phyloP scores from a whole-genome alignment of 2,113 vertebrate species.

The Gymnogyps californianus region DNA sequence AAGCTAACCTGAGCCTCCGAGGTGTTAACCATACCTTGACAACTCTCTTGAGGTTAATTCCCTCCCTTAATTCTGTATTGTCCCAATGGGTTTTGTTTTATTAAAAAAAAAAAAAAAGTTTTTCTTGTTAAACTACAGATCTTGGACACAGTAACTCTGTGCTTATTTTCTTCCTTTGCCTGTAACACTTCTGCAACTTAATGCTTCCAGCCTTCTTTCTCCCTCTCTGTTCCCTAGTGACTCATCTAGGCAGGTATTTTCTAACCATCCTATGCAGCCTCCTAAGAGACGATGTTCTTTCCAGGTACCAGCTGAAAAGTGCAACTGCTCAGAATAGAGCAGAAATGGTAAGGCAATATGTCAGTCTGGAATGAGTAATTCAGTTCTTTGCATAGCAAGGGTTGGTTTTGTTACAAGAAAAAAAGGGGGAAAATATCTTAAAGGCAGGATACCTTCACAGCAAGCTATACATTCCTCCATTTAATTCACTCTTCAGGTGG shows the following conservation, averaged over 20 bases:
- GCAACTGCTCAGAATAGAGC: slow-evolving; percentile 34
- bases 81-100: background rate
- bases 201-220: background rate
- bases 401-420: background rate
- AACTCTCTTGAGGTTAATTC: background rate
- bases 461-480: background rate
- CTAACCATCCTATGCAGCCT: slow-evolving; percentile 8
- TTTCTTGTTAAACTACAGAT: background rate
- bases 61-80: background rate
- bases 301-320: slow-evolving; percentile 47
- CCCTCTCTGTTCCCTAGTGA: background rate
- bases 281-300: slow-evolving; percentile 14
- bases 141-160: background rate
- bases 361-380: slow-evolving; percentile 33
- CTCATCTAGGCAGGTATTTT: slow-evolving; percentile 56
- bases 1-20: background rate
- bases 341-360: slow-evolving; percentile 29
- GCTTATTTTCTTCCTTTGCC: background rate
- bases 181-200: background rate
- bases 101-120: background rate
- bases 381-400: background rate
- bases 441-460: background rate
- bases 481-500: background rate
- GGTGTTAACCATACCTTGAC: background rate
- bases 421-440: background rate